Base-by-base conservation (phyloP, 1,140 invertebrate species). In the Stegodyphus mimosarum region DNA sequence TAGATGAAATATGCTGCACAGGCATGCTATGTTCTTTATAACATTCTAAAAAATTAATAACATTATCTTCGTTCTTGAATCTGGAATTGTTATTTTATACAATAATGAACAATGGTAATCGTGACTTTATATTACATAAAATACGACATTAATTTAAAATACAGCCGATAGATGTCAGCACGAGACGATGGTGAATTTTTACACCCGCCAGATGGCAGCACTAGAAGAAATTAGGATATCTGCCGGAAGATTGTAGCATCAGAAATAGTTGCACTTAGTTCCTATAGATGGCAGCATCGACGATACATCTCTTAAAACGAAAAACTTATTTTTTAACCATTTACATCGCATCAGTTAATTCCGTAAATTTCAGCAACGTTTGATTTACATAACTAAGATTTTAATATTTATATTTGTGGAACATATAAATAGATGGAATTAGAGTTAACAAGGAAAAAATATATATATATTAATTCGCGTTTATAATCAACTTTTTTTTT, bases 81-180 rank as follows among this genome's bases (percentile, higher is more conserved):
- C 33, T 33, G 33, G 33, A 33, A 33, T 33, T 33, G 33, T 33
- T 33, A 33, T 33, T 33, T 1, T 33, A 33, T 33, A 33, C 33
- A 33, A 33, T 3, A 33, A 33, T 33, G 33, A 33, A 33, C 33
- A 33, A 1, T 33, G 3, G 33, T 33, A 33, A 33, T 33, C 33
- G 33, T 33, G 3, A 3, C 33, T 33, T 33, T 33, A 33, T 1
- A 33, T 33, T 33, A 33, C 33, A 33, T 33, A 33, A 33, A 33
- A 33, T 33, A 33, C 33, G 33, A 33, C 33, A 33, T 33, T 33
- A 33, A 33, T 33, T 33, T 33, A 49, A 48, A 5, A 52, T 33
- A 33, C 33, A 33, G 33, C 33, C 33, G 6, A n/a, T 63, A 81
- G 78, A 81, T 81, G 78, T 67, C 78, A 81, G 78, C 78, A 81